Conservation (phyloP, 2,113 vertebrate genomes). For the Chlorocebus sabaeus region DNA sequence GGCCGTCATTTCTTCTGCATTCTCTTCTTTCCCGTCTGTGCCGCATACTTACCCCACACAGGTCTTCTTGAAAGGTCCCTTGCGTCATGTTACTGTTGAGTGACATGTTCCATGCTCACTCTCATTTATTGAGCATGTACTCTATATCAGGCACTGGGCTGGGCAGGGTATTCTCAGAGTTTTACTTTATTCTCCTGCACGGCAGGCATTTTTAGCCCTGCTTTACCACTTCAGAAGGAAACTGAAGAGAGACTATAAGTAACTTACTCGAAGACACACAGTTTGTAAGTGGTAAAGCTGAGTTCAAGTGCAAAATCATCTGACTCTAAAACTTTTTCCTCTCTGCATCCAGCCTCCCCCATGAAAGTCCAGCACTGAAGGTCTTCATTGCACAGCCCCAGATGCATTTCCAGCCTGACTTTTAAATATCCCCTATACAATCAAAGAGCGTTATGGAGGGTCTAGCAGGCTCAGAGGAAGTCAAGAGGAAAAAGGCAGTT, state of each 20-base stretch:
- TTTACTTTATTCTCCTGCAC: not conserved
- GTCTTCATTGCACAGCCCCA: not conserved
- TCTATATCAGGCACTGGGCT: rapidly evolving
- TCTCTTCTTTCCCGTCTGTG: not conserved
- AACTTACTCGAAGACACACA: not conserved
- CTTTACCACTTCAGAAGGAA: not conserved
- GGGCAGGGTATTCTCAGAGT: not conserved
- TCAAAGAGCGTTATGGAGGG: not conserved
- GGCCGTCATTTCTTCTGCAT: too few species aligned
- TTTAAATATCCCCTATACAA: not conserved
- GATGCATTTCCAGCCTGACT: not conserved
- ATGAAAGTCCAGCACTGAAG: rapidly evolving
- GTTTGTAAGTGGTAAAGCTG: not conserved
- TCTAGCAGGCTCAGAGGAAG: not conserved
- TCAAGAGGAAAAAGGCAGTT: not conserved
- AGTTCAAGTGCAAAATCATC: not conserved
- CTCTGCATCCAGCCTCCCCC: not conserved
- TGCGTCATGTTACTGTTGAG: not conserved
- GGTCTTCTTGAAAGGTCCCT: not conserved
- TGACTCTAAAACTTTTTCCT: not conserved
- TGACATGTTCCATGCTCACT: not conserved
- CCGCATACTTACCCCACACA: not conserved
- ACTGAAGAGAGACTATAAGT: not conserved
- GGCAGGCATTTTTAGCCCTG: not conserved
- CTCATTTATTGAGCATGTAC: not conserved